Evolutionary conservation across 2,113 vertebrate genomes (phyloP).

Genomic region (Phylloscopus whistleri): DNA sequence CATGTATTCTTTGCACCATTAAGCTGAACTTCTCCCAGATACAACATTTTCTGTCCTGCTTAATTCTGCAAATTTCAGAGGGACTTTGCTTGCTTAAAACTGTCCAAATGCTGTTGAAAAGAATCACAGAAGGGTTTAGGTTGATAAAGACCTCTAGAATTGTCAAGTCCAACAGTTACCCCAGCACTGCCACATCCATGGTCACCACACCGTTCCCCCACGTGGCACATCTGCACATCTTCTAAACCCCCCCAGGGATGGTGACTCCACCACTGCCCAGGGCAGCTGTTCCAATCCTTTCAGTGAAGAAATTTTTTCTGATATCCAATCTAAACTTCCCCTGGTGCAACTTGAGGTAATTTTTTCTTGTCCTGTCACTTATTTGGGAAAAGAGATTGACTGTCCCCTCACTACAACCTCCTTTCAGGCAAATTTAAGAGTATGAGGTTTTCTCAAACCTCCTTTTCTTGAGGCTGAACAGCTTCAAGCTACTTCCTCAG

Average conservation of each 20-base stretch:
- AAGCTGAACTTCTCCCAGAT: neutral
- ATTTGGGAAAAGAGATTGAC: neutral
- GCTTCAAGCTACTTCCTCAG: neutral
- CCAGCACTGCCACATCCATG: neutral
- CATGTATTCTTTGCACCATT: neutral
- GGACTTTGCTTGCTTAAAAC: neutral
- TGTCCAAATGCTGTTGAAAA: neutral
- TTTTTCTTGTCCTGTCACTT: neutral
- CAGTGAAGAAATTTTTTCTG: neutral
- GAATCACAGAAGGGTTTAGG: neutral
- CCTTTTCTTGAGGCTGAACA: neutral
- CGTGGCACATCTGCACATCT: neutral
- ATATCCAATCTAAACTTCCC: neutral
- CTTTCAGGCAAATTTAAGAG: neutral
- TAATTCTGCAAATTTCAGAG: neutral
- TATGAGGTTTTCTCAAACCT: neutral
- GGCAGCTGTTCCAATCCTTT: neutral
- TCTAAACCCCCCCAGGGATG: neutral
- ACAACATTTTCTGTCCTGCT: neutral
- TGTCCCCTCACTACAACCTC: accelerated
- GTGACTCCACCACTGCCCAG: neutral
- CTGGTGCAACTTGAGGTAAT: accelerated
- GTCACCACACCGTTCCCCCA: neutral
- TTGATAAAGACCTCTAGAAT: neutral
- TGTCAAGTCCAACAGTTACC: accelerated